These are phyloP conservation scores for Acleris sparsana DNA, from an alignment of 2,888 invertebrate species.

Conservation along the genomic window DNA sequence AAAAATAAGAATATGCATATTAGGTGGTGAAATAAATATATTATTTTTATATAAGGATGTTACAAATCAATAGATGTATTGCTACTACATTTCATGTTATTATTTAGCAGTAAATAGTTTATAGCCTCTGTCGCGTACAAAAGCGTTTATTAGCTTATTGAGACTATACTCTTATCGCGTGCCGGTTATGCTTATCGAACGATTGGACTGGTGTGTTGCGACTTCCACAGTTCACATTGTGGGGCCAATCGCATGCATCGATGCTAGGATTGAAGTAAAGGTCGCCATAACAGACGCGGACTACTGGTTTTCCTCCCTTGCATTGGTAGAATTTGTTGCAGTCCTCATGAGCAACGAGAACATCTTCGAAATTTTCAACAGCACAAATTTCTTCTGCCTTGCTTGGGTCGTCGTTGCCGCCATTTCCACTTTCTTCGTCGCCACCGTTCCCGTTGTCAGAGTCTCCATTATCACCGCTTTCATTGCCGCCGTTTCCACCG, in stretches of 20 bases:
- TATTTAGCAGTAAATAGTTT: too few species aligned
- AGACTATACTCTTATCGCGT: neutral
- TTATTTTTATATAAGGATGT: too few species aligned
- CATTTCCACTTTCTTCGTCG: neutral
- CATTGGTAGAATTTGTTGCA: slow-evolving; percentile 55
- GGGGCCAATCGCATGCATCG: slow-evolving; percentile 51
- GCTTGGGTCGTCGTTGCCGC: slow-evolving; percentile 26
- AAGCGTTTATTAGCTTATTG: too few species aligned
- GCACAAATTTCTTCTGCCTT: slow-evolving; percentile 45
- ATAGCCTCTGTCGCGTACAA: too few species aligned
- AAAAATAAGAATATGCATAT: too few species aligned
- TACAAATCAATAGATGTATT: too few species aligned
- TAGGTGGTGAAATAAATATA: too few species aligned
- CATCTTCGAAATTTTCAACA: slow-evolving; percentile 44
- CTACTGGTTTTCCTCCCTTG: slow-evolving; percentile 42
- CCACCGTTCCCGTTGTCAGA: neutral
- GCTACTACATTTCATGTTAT: neutral
- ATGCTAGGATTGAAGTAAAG: slow-evolving; percentile 47
- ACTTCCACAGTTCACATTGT: slow-evolving; percentile 43
- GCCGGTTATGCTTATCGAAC: slow-evolving; percentile 18
- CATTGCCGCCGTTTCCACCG: slow-evolving; percentile 11
- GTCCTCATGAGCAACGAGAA: slow-evolving; percentile 51
- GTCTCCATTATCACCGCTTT: neutral
- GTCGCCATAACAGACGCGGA: slow-evolving; percentile 41
- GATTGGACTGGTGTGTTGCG: slow-evolving; percentile 1